phyloP scores from a whole-genome alignment of 2,888 invertebrate species.

The Epirrhoe alternata region DNA sequence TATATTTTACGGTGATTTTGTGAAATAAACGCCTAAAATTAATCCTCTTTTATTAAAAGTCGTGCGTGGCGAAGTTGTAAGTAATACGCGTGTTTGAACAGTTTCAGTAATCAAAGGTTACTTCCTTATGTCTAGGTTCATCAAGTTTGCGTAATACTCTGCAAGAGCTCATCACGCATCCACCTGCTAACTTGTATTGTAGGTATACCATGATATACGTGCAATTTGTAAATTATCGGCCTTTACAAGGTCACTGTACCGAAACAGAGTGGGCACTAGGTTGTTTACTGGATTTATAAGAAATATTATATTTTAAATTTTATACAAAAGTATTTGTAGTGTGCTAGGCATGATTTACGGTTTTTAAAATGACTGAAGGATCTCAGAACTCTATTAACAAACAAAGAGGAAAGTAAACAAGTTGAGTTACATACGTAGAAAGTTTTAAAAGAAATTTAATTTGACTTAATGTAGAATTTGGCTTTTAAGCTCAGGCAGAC shows the following conservation, averaged over 20 bases:
- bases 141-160: conserved; percentile 68
- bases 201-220: conserved; percentile 54
- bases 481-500: neutral
- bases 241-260: conserved; percentile 73
- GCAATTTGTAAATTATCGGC: conserved; percentile 65
- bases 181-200: conserved; percentile 55
- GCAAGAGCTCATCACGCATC: conserved; percentile 64
- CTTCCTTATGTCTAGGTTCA: conserved; percentile 72
- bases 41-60: conserved; percentile 57
- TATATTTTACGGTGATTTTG: conserved; percentile 43
- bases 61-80: conserved; percentile 73
- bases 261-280: neutral
- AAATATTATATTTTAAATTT: neutral
- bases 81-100: conserved; percentile 73
- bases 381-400: no score
- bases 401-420: no score
- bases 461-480: no score
- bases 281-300: no score
- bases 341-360: no score
- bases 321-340: no score
- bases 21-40: conserved; percentile 41
- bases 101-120: conserved; percentile 79
- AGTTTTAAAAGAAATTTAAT: no score
- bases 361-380: no score
- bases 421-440: no score